These are phyloP conservation scores for Gadopsis marmoratus DNA, from an alignment of 2,797 vertebrate species.

Conservation along the genomic window DNA sequence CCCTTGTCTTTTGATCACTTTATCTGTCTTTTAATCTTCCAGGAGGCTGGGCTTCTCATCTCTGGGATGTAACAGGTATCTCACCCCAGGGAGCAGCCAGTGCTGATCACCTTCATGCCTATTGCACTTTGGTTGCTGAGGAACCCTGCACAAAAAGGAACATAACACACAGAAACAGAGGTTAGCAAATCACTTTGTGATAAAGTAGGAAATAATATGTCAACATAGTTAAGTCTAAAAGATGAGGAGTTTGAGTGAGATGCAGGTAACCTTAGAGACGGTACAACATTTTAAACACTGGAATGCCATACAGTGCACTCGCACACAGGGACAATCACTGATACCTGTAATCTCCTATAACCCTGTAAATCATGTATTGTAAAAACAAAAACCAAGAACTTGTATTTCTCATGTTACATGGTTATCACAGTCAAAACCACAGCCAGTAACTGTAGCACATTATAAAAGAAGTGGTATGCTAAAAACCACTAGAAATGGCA, in stretches of 20 bases:
- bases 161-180: conserved; percentile 22
- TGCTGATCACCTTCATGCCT: conserved; percentile 76
- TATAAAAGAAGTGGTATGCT: neutral
- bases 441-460: neutral
- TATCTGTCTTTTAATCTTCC: conserved; percentile 33
- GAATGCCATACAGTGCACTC: neutral
- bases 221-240: neutral
- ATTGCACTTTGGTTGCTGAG: conserved; percentile 63
- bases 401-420: neutral
- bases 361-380: neutral
- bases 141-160: conserved; percentile 69
- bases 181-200: conserved; percentile 14
- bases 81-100: conserved; percentile 73
- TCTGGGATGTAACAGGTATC: conserved; percentile 71
- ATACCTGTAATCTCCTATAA: neutral
- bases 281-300: neutral
- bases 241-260: neutral
- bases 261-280: neutral
- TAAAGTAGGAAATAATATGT: neutral
- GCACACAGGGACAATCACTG: neutral
- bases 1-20: conserved; percentile 36
- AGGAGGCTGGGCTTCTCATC: conserved; percentile 59
- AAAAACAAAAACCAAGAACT: neutral
- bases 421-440: neutral
- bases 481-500: neutral